Evolutionary conservation across 2,888 invertebrate genomes (phyloP), one percentile per base, ranked within the genome.

Genomic region (Alcis repandata): DNA sequence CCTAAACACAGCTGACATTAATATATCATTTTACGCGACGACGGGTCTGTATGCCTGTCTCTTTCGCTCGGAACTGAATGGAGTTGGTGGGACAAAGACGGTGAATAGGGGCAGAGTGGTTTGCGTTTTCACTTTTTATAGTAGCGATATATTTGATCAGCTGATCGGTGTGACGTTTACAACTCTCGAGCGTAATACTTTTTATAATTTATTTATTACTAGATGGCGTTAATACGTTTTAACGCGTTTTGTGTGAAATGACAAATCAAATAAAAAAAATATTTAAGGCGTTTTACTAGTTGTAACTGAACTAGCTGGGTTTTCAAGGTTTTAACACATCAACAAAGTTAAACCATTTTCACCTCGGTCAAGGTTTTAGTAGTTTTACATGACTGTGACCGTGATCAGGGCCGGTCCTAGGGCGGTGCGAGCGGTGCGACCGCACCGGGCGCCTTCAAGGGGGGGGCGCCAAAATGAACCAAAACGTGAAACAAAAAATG

Each of bases 141-240:
- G 92, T 89, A 91, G 92, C 90, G 90, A 92, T 93, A 91, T 93
- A 92, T 92, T 92, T 92, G 92, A 92, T 92, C 93, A 93, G 93
- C 92, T 93, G 93, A 93, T 93, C 93, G 91, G 77, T 83, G 86
- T 91, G 92, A 92, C 93, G 90, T 92, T 92, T 91, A 92, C 87
- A 87, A 88, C 86, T 84, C 83, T 86, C 82, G 85, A 87, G 86
- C 87, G 90, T 89, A 87, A 88, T 90, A 87, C 88, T 91, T 91
- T 91, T 92, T 87, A 91, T 93, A 92, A 92, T 92, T 91, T 92
- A 92, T 92, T 91, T 86, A 88, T 86, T 84, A 84, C 36, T 20
- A 51, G 36, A 51, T 51, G 36, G 51, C 36, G 51, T 38, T 51
- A 33, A 51, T 51, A 51, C n/a, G 32, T 36, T 36, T 51, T 51